Conservation (phyloP, 2,888 invertebrate genomes). For the Chrysotoxum bicinctum region DNA sequence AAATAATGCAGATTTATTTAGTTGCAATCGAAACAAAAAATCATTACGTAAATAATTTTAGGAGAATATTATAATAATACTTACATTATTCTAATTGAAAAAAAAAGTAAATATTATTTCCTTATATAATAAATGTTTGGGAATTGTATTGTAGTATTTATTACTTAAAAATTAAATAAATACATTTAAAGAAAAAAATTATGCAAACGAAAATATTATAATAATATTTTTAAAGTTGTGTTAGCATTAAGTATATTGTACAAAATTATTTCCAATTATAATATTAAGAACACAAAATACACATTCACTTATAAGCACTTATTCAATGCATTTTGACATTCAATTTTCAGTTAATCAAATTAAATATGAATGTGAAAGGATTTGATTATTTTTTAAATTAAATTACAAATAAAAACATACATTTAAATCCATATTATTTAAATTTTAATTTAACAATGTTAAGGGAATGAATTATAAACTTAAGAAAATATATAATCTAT, state of each 20-base stretch:
- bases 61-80: constrained; percentile 24
- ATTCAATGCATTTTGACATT: constrained; percentile 35
- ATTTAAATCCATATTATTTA: constrained; percentile 2
- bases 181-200: neutral
- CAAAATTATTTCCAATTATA: constrained; percentile 57
- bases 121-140: neutral
- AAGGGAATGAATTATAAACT: constrained; percentile 21
- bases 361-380: constrained; percentile 41
- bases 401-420: neutral
- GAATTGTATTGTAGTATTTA: constrained; percentile 5
- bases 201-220: constrained; percentile 28
- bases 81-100: neutral
- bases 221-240: constrained; percentile 47
- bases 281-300: constrained; percentile 4
- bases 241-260: constrained; percentile 58
- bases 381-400: constrained; percentile 33
- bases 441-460: constrained; percentile 38
- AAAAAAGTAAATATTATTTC: neutral
- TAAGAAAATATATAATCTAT: constrained; percentile 34
- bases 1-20: constrained; percentile 33
- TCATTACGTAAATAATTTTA: constrained; percentile 45
- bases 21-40: constrained; percentile 34
- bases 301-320: constrained; percentile 1
- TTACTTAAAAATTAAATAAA: neutral
- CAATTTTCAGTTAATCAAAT: constrained; percentile 2